Percentiles rank a stretch among this genome's conserved stretches.
phyloP scores from a whole-genome alignment of 1,140 invertebrate species.

The Tetramorium parvispinum region DNA sequence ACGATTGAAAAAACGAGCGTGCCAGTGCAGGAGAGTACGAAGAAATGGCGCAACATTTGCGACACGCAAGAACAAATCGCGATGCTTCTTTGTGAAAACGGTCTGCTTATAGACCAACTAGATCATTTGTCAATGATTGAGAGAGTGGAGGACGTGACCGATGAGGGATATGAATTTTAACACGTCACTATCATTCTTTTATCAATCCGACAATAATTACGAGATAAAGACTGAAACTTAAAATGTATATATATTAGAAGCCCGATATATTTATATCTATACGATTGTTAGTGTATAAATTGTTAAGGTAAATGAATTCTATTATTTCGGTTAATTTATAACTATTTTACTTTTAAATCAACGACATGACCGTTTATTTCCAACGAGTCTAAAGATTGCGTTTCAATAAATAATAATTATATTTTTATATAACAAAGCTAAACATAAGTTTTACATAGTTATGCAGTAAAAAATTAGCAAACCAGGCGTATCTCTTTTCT shows the following conservation, averaged over 20 bases:
- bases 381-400: neutral
- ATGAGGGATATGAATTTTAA: constrained; percentile 63
- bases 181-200: constrained; percentile 22
- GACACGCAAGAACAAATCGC: constrained; percentile 84
- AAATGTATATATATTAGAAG: constrained; percentile 6
- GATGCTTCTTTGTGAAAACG: constrained; percentile 83
- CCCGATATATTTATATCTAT: neutral
- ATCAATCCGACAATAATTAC: constrained; percentile 30
- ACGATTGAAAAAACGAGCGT: constrained; percentile 73
- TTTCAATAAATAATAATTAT: constrained; percentile 50
- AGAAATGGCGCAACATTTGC: constrained; percentile 83
- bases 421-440: constrained; percentile 39
- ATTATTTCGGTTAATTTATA: neutral
- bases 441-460: constrained; percentile 26
- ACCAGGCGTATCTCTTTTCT: constrained; percentile 14
- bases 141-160: constrained; percentile 45
- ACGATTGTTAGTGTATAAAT: constrained; percentile 6
- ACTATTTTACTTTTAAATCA: constrained; percentile 17
- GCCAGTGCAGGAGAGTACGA: constrained; percentile 76
- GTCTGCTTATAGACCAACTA: constrained; percentile 82
- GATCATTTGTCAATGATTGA: constrained; percentile 73
- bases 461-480: constrained; percentile 60
- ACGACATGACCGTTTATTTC: constrained; percentile 23
- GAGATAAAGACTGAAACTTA: constrained; percentile 62
- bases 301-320: constrained; percentile 8